Base-by-base conservation (phyloP, 2,113 vertebrate species). In the Passer domesticus region DNA sequence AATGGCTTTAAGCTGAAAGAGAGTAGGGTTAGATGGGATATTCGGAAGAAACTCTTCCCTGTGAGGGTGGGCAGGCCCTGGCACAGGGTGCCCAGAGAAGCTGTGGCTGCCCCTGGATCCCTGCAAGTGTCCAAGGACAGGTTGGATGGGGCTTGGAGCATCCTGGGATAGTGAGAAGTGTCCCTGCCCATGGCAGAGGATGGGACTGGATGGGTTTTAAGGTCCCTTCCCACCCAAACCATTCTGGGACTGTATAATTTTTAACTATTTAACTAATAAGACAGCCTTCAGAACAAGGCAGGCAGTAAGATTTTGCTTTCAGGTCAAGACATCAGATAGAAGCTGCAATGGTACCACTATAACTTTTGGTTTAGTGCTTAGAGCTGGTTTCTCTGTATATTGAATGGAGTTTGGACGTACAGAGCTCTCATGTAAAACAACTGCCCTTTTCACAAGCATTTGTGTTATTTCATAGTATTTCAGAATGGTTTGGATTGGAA, bases 141-240 rank as follows among this genome's bases (percentile, higher is more conserved):
- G 13, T 0, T 58, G 72, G 72, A 85, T 0, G 0, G 21, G 8
- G 10, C 25, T 62, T 60, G 56, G 44, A 30, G 20, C 41, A 56
- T 1, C 0, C 43, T 75, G 70, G 30, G 16, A 0, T 1, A 31
- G 30, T 49, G 25, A 35, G 11, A 75, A 15, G 35, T 58, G 35
- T 58, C 50, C 24, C 35, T 66, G 52, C 20, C 24, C 21, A 21
- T 4, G 2, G 2, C 70, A 76, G 20, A 20, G 39, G 4, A 5
- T 31, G 25, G 43, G 1, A 58, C 1, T 43, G 25, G 35, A 25
- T 67, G 30, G 24, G 10, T 31, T 76, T 50, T 85, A 31, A 50
- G 3, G 4, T 35, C 21, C 25, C 13, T 49, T 33, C 44, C 30
- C 30, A 58, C 16, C 8, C 8, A 49, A 66, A 21, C 24, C 13